Base-by-base conservation (phyloP, 2,113 vertebrate species). In the Elephantulus edwardii region DNA sequence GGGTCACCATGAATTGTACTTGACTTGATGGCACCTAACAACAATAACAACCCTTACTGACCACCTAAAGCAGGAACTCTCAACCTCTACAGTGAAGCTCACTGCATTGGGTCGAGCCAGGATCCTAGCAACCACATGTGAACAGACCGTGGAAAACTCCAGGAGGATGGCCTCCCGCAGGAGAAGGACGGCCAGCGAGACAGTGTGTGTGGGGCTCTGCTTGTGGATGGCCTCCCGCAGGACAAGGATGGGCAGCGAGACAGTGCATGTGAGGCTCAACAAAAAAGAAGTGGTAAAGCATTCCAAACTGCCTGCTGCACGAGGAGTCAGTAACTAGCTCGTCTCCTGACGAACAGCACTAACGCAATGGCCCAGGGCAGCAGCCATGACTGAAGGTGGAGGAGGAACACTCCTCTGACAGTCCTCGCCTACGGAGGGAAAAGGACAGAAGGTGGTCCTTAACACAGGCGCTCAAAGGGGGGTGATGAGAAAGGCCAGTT, bases 391-490 rank as follows among this genome's bases (percentile, higher is more conserved):
- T 40, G 14, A 22, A 30, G 52, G 42, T 4, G 48, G 50, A 30
- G 60, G 60, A 38, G 64, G 72, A 81, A 7, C 6, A n/a, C 24
- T 56, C 54, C 40, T 83, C 8, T 60, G 85, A 30, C 8, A 16
- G 13, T 17, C 20, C 14, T 88, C 58, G 30, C 28, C 68, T 66
- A 19, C 0, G 1, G 30, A 83, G 14, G 22, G 11, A 5, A 17
- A 11, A 40, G 46, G 20, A 42, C 2, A 0, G 1, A 22, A 42
- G 33, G 8, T 0, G 38, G 16, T 30, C 50, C 72, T 44, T 10
- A 50, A 62, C 46, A 22, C 1, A 28, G 75, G 46, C 33, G 48
- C 8, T 35, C 54, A 40, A 35, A 11, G 12, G 46, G 19, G 2
- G n/a, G 30, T 33, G 46, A 33, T 66, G 44, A 48, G 30, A 54